Percentiles rank a stretch among this genome's conserved stretches.
phyloP scores from a whole-genome alignment of 2,888 invertebrate genomes.

The Tinea semifulvella region DNA sequence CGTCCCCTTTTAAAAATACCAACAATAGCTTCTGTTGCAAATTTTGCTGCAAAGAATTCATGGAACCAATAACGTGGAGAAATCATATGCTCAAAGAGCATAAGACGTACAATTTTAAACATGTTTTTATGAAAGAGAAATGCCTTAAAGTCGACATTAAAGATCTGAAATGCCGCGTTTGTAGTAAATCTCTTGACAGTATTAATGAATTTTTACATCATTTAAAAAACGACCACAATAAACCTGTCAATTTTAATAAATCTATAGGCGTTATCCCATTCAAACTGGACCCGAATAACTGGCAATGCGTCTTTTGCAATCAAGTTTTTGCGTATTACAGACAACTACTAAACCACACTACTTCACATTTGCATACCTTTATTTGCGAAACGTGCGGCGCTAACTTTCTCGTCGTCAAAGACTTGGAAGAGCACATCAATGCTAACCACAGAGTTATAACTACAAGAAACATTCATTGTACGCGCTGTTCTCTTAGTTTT shows the following conservation, averaged over 20 bases:
- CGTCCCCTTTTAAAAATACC: conserved; percentile 55
- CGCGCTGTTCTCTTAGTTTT: conserved; percentile 11
- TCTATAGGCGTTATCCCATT: conserved; percentile 47
- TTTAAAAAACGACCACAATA: conserved; percentile 31
- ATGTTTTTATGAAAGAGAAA: conserved; percentile 45
- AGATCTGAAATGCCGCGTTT: conserved; percentile 43
- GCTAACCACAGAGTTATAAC: conserved; percentile 37
- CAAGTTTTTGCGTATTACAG: conserved; percentile 37
- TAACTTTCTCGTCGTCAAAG: conserved; percentile 38
- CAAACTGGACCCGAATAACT: conserved; percentile 36
- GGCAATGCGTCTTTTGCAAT: conserved; percentile 37
- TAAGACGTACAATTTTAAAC: conserved; percentile 20
- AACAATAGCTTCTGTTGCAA: conserved; percentile 51
- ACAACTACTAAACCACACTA: conserved; percentile 44
- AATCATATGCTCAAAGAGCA: conserved; percentile 42
- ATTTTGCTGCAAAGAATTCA: conserved; percentile 46
- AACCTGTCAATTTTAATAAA: conserved; percentile 25
- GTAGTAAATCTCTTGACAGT: conserved; percentile 29
- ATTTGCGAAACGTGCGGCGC: conserved; percentile 51
- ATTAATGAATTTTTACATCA: conserved; percentile 37
- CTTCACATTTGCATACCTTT: conserved; percentile 40
- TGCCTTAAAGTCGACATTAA: conserved; percentile 47
- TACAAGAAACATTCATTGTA: conserved; percentile 9
- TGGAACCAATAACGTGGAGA: conserved; percentile 38
- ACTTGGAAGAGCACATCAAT: conserved; percentile 42